Base-by-base conservation (phyloP, 2,888 invertebrate species). In the Ormia ochracea region DNA sequence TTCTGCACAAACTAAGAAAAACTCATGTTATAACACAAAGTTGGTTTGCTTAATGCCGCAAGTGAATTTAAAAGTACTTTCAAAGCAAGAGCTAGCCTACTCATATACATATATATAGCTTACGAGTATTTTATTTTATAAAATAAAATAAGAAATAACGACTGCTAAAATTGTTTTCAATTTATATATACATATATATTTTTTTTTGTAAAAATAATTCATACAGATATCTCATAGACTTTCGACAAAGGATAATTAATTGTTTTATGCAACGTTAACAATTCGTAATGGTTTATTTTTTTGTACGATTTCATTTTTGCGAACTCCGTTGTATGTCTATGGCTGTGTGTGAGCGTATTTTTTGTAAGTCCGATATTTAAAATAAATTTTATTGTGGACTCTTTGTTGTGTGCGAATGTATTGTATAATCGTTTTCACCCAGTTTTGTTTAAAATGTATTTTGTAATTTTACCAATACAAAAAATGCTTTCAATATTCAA, bases 171-270 rank as follows among this genome's bases (percentile, higher is more conserved):
- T 50, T 43, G 28, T 52, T 58, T 36, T 28, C 7, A 14, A 3
- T 26, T 38, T 4, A n/a, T 36, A 14, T 33, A 23, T 31, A 12
- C 10, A n/a, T n/a, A n/a, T n/a, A n/a, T n/a, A n/a, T n/a, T n/a
- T 31, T 45, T 45, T 26, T 54, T 1, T 28, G 3, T 26, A 45
- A 33, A 56, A 52, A 33, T 43, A 17, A 43, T 10, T 38, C 2
- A 54, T 4, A 59, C n/a, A 38, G 4, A 54, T 28, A 50, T 74
- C 28, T 50, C 36, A 26, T 41, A 48, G 45, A 7, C 41, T 50
- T 59, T 61, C 74, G 59, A 74, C 74, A 81, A 81, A 78, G 70
- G 56, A 78, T 81, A 81, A 81, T 81, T 81, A 81, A 81, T 81
- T 81, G 78, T 78, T 81, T 74, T 81, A 69, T 66, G 74, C 73